phyloP scores from a whole-genome alignment of 2,888 invertebrate species.

The Leucoptera coffeella region DNA sequence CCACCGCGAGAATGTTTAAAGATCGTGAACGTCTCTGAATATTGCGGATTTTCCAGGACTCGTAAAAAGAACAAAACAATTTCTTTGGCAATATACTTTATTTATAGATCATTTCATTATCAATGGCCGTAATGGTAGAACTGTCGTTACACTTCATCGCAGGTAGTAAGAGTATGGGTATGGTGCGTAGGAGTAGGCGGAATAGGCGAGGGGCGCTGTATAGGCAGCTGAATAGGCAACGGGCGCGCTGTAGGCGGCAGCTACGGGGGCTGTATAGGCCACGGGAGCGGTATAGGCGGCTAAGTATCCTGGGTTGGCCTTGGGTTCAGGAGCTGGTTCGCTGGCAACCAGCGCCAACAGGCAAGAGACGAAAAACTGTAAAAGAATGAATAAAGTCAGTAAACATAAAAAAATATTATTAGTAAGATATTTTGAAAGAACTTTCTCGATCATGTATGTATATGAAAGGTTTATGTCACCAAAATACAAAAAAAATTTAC shows the following conservation, averaged over 20 bases:
- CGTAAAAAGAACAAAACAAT: too few species aligned
- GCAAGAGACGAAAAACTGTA: conserved; percentile 37
- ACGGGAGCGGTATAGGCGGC: conserved; percentile 13
- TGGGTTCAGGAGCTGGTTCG: conserved; percentile 1
- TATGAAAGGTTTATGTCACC: too few species aligned
- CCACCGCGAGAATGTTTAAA: too few species aligned
- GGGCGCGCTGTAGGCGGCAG: conserved; percentile 14
- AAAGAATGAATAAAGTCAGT: too few species aligned
- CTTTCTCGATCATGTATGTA: too few species aligned
- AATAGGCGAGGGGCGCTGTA: conserved; percentile 15
- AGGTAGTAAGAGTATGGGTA: conserved; percentile 14
- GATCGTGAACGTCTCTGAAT: too few species aligned
- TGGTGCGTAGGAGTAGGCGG: conserved; percentile 20
- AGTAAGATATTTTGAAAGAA: too few species aligned
- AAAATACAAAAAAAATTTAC: too few species aligned
- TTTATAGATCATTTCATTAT: not conserved
- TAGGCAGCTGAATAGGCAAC: conserved; percentile 19
- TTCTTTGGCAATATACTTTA: not conserved
- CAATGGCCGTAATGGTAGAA: not conserved
- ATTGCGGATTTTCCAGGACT: too few species aligned
- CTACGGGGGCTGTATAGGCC: conserved; percentile 18
- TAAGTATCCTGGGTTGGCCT: conserved; percentile 18
- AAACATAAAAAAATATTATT: too few species aligned
- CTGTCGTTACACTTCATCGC: conserved; percentile 1
- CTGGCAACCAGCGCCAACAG: conserved; percentile 41